Evolutionary conservation across 2,888 invertebrate species (phyloP).

Genomic region (Stenodema calcarata): DNA sequence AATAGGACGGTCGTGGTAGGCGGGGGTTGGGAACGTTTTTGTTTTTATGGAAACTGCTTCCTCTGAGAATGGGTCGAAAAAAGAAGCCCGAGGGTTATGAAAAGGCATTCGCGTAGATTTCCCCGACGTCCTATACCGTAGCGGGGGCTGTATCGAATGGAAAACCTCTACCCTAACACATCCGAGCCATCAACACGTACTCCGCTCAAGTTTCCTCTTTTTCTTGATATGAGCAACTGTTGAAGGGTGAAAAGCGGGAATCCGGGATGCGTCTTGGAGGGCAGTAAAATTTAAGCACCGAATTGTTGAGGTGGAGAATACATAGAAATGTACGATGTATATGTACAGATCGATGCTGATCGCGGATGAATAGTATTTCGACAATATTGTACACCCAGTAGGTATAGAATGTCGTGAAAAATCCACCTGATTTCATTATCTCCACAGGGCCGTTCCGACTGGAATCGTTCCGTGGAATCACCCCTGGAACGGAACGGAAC

Average conservation of each 20-base stretch:
- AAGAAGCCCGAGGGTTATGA: conserved; percentile 37
- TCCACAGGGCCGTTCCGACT: too few species aligned
- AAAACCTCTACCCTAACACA: conserved; percentile 10
- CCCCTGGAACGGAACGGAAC: too few species aligned
- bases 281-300: conserved; percentile 17
- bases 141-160: conserved; percentile 29
- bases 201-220: background rate
- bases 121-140: conserved; percentile 56
- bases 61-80: conserved; percentile 11
- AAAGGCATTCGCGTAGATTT: conserved; percentile 54
- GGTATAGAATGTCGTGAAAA: too few species aligned
- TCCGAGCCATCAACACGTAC: conserved; percentile 35
- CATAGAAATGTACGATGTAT: too few species aligned
- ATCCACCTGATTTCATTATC: too few species aligned
- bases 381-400: too few species aligned
- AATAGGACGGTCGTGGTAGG: background rate
- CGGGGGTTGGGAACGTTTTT: conserved; percentile 2
- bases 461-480: too few species aligned
- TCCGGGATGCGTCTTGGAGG: background rate
- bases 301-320: background rate
- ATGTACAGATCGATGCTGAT: too few species aligned
- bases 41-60: conserved; percentile 44
- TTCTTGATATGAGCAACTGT: conserved; percentile 3
- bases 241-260: background rate
- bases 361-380: too few species aligned